Evolutionary conservation across 2,888 invertebrate genomes (phyloP), one percentile per base, ranked within the genome.

Genomic region (Alcis repandata): DNA sequence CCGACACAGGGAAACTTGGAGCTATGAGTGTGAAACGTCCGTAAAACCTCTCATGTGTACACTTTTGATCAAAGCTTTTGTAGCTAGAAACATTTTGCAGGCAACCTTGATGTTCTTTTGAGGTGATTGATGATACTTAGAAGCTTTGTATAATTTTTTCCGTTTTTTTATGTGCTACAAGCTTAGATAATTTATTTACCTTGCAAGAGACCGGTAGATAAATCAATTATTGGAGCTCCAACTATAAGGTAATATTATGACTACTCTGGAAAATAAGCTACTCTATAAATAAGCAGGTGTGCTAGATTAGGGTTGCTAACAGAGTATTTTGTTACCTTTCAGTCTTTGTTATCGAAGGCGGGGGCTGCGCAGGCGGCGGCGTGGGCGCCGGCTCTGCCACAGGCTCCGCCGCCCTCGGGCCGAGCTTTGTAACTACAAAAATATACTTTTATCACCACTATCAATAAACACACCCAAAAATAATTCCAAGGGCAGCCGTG

Each of bases 361-460:
- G 82, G 38, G 92, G 84, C 77, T 89, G 88, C 64, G 90, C 83
- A 59, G 94, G 90, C 54, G 92, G 88, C 59, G 93, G 87, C 72
- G 89, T 77, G 45, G 90, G 86, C 73, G 92, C 82, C 19, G 86
- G 94, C 89, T 90, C 94, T 74, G 74, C 94, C 83, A 80, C 94
- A 68, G 78, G 74, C 71, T 92, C 92, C 15, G 86, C 77, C 41
- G 94, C 95, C 2, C 80, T 92, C 52, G 96, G 96, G 52, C 95
- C 94, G 91, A 96, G 95, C 92, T 96, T 96, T 70, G 95, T 96
- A 71, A 96, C 96, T 96, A 88, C 46, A 83, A 82, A 49, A 78
- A 62, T 51, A 53, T 51, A n/a, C 32, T 40, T 32, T 33, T 11
- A 52, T 20, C 13, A 43, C n/a, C 6, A 49, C 43, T 17, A 43